Evolutionary conservation across 2,113 vertebrate genomes (phyloP), one percentile per base, ranked within the genome.

Genomic region (Mus pahari): DNA sequence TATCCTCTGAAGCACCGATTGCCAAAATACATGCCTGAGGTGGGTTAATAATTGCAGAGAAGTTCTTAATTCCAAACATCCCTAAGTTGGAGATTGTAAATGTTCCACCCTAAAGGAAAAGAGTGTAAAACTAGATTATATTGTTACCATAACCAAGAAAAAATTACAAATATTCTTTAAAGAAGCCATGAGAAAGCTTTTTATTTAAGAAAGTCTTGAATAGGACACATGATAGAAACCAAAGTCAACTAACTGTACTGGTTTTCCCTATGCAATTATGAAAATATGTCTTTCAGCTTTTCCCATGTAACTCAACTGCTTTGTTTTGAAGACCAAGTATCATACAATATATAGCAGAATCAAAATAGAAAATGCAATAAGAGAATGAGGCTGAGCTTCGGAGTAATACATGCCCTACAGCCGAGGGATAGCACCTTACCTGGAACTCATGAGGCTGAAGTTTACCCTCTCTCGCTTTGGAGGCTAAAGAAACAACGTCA

Each of bases 51-150:
- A 99, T 99, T 13, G 99, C 99, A 5, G 99, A 99, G 98, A 99
- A 99, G 97, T 99, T 99, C 98, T 99, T 99, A 98, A 99, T 98
- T n/a, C 99, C 99, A 97, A 99, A 99, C 99, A 99, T 99, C 87
- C 99, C 99, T 97, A 99, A 98, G 98, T 99, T 99, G 73, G 99
- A 99, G 97, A 99, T 99, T 0, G 99, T 99, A 98, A 99, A 99
- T 33, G 99, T 99, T 12, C 99, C 99, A 90, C 99, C 99, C 99
- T 99, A 82, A 86, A 92, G 93, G 78, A 10, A 92, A 81, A 9
- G 91, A 78, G 53, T 31, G 2, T 64, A 42, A 58, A 96, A 96
- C 58, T 0, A 93, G 48, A 83, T n/a, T 50, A 55, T 11, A 42
- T 20, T 91, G 89, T 78, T 48, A 95, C 89, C 5, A 81, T 70